Evolutionary conservation across 2,888 invertebrate species (phyloP).

Genomic region (Athripsodes cinereus): DNA sequence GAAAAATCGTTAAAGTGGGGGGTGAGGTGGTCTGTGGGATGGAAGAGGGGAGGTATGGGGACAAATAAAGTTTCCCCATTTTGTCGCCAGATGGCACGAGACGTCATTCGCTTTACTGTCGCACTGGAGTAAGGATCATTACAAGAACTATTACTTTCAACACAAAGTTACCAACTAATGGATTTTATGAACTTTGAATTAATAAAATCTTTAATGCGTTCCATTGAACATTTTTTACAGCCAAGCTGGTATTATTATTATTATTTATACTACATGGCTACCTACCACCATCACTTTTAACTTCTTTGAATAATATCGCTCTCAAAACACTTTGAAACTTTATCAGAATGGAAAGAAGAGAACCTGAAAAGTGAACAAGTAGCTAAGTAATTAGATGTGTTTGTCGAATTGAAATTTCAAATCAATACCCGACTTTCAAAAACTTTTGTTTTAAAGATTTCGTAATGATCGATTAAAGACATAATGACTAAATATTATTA

Average conservation of each 20-base stretch:
- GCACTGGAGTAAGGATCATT: conserved; percentile 12
- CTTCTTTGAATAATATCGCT: background rate
- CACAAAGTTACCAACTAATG: conserved; percentile 13
- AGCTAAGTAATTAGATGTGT: too few species aligned
- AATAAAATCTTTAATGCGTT: conserved; percentile 8
- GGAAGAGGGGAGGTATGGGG: conserved; percentile 17
- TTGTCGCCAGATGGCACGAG: conserved; percentile 25
- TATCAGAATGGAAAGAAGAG: too few species aligned
- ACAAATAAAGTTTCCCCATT: conserved; percentile 20
- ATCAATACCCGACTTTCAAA: too few species aligned
- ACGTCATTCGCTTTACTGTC: conserved; percentile 20
- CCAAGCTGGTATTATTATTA: too few species aligned
- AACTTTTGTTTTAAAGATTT: too few species aligned
- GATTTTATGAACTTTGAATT: conserved; percentile 22
- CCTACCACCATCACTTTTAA: background rate
- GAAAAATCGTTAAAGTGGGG: conserved; percentile 27
- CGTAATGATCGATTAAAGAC: too few species aligned
- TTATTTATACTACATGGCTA: background rate
- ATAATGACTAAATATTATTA: too few species aligned
- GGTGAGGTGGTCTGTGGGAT: conserved; percentile 12
- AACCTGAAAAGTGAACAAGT: too few species aligned
- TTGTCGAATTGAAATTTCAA: too few species aligned
- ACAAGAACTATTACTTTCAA: background rate
- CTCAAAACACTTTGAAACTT: too few species aligned
- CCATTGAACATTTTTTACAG: background rate